Conservation (phyloP, 2,888 invertebrate genomes). For the Mythimna vitellina region DNA sequence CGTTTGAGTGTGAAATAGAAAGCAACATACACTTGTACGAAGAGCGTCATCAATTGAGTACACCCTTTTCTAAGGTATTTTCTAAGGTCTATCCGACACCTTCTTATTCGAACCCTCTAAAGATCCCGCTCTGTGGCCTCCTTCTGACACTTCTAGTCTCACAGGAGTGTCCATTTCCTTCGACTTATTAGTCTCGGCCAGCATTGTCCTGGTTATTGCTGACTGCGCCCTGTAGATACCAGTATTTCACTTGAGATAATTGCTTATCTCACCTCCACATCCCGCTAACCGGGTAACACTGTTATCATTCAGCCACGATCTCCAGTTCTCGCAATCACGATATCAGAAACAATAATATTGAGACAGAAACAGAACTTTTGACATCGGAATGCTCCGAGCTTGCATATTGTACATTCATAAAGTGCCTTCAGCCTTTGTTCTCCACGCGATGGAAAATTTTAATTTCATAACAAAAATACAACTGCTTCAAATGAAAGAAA, state of each 20-base stretch:
- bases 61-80: too few species aligned
- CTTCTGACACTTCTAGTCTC: too few species aligned
- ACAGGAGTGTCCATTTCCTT: too few species aligned
- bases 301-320: not conserved
- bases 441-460: slow-evolving; percentile 11
- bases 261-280: not conserved
- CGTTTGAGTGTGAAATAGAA: too few species aligned
- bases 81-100: too few species aligned
- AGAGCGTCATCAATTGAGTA: too few species aligned
- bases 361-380: not conserved
- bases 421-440: slow-evolving; percentile 19
- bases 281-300: not conserved
- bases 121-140: too few species aligned
- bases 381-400: slow-evolving; percentile 18
- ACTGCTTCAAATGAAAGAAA: slow-evolving; percentile 25
- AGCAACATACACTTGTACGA: too few species aligned
- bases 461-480: slow-evolving; percentile 40
- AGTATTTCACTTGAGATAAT: not conserved
- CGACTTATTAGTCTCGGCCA: too few species aligned
- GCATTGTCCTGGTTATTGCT: too few species aligned
- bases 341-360: slow-evolving; percentile 6
- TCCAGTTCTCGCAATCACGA: not conserved
- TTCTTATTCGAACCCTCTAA: too few species aligned
- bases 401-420: slow-evolving; percentile 29
- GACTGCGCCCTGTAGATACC: too few species aligned